Base-by-base conservation (phyloP, 2,113 vertebrate genomes). In the Puntigrus tetrazona region DNA sequence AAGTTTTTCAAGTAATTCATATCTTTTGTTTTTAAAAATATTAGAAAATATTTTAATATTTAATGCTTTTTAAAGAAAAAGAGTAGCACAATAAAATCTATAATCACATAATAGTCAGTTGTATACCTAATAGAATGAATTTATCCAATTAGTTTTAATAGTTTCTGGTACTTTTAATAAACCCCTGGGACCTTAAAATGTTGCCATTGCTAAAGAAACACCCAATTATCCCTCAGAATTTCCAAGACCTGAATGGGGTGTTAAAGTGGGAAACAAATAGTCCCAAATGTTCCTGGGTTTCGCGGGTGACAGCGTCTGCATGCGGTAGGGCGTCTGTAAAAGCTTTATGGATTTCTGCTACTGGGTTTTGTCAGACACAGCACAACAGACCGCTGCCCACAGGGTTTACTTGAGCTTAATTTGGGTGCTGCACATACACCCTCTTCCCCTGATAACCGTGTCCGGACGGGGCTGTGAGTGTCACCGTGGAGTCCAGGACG, bases 271-370 rank as follows among this genome's bases (percentile, higher is more conserved):
- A 47, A 80, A 67, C 59, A 47, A 63, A 43, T 55, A 45, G 52
- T 61, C 77, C 20, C 36, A 63, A 31, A 80, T 2, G 31, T 22
- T 67, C 29, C 43, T 55, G 3, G n/a, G 16, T 45, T 78, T 69
- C 18, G 18, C 20, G 29, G 74, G 27, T 74, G 74, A 41, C 4
- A 16, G 45, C 18, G 16, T 29, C 25, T 27, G 27, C 8, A 22
- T 38, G 27, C 67, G 3, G 67, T 55, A 38, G 57, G 29, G 57
- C 20, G 20, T 31, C 18, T 61, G 36, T 63, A 55, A 78, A 57
- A 84, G 57, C 83, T 78, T 29, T 75, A 43, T 22, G 50, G 69
- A 20, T 74, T 73, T 61, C 55, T 83, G 72, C 20, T 73, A 34
- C 34, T 34, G 18, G 25, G 13, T 75, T 83, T 75, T 38, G 75